These are phyloP conservation scores for Strix aluco DNA, from an alignment of 2,113 vertebrate species.

Conservation along the genomic window DNA sequence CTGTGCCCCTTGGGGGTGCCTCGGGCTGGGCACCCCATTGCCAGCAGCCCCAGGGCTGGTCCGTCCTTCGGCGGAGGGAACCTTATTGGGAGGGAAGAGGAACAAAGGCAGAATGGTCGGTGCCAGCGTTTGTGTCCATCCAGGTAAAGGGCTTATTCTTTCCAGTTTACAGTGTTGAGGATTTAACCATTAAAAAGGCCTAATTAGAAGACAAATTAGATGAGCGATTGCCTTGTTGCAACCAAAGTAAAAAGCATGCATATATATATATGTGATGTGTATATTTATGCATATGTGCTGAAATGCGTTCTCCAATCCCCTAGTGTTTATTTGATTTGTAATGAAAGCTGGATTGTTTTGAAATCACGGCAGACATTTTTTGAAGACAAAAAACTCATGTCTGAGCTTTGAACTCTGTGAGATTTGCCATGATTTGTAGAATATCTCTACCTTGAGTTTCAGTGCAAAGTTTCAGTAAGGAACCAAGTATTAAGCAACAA, in stretches of 20 bases:
- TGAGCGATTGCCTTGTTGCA: background rate
- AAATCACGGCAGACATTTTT: background rate
- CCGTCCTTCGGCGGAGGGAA: background rate
- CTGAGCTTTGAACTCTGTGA: background rate
- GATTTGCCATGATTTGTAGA: background rate
- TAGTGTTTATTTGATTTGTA: background rate
- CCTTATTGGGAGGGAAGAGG: background rate
- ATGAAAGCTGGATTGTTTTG: background rate
- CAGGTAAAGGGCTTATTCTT: background rate
- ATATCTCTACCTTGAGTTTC: background rate
- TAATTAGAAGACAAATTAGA: background rate
- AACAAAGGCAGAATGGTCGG: fast-evolving
- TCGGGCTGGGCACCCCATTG: fast-evolving
- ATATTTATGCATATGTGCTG: background rate
- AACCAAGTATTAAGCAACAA: background rate
- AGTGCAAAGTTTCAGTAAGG: background rate
- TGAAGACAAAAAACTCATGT: background rate
- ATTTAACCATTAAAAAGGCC: background rate
- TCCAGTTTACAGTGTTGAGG: background rate
- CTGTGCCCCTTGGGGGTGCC: fast-evolving
- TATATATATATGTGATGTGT: background rate
- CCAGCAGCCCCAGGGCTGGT: background rate
- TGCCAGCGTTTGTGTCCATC: background rate
- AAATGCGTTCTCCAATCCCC: background rate
- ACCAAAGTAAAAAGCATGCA: background rate